Base-by-base conservation (phyloP, 2,888 invertebrate species). In the Mycalesis mineus region DNA sequence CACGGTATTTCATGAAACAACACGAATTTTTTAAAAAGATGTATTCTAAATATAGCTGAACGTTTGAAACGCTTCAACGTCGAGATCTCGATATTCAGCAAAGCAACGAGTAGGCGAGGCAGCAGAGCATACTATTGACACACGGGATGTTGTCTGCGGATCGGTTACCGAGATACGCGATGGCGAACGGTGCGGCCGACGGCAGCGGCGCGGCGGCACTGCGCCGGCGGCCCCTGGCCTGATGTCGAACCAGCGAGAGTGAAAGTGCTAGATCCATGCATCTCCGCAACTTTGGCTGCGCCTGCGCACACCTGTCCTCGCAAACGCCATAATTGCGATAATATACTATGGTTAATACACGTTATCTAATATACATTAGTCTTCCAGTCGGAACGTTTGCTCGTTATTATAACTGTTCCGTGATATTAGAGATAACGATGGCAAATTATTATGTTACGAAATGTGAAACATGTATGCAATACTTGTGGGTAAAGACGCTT, bases 201-300 rank as follows among this genome's bases (percentile, higher is more conserved):
- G 75, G 75, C 77, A 80, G 74, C 65, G 72, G 72, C 84, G 82
- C 82, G 80, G 77, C 81, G 78, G 80, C 84, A 84, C 86, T 82
- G 75, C 69, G 68, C 65, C 68, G 62, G 63, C 64, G 75, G 76
- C 76, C 69, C 68, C 74, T 68, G 48, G 71, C 62, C 73, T 69
- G 71, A 66, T 74, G 77, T 72, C 78, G 74, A 75, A 72, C 75
- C 77, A 63, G 61, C 76, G 84, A 88, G 77, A 89, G 89, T 89
- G 89, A 89, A 89, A 89, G 89, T 87, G 80, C 78, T 76, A 76
- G 75, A 75, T 79, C 74, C 76, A 71, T 71, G 81, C 84, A 86
- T 83, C 79, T 71, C 64, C 61, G 60, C 60, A 54, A 56, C 59
- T 58, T 56, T 66, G 65, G 65, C 69, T 74, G 72, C 70, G 70